phyloP scores from a whole-genome alignment of 2,113 vertebrate species.

The Osmerus mordax region DNA sequence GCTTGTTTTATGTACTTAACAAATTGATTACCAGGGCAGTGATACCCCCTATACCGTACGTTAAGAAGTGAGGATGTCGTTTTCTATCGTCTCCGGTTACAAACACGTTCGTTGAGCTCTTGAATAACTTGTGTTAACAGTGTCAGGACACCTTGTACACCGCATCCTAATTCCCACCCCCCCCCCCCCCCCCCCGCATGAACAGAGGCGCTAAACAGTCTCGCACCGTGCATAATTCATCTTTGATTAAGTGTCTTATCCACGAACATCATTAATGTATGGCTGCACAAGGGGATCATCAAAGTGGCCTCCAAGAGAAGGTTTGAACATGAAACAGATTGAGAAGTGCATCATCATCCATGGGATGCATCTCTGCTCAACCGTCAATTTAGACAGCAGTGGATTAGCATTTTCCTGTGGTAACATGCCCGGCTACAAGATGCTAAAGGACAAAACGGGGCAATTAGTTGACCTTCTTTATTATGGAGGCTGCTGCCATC shows the following conservation, averaged over 20 bases:
- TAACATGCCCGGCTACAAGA: conserved; percentile 20
- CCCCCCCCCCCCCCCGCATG: too few relatives aligned
- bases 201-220: background rate
- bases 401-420: conserved; percentile 36
- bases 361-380: background rate
- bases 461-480: conserved; percentile 21
- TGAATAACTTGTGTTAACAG: too few relatives aligned
- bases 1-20: too few relatives aligned
- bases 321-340: conserved; percentile 60
- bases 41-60: too few relatives aligned
- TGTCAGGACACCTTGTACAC: background rate
- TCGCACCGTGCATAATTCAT: conserved; percentile 46
- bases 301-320: conserved; percentile 44
- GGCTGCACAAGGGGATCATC: conserved; percentile 54
- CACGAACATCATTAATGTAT: conserved; percentile 46
- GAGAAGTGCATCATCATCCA: conserved; percentile 59
- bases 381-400: conserved; percentile 8
- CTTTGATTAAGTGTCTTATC: conserved; percentile 47
- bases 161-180: background rate
- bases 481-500: conserved; percentile 20
- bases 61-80: too few relatives aligned
- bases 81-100: too few relatives aligned
- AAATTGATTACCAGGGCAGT: too few relatives aligned
- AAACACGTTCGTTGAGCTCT: too few relatives aligned
- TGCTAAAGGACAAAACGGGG: conserved; percentile 24